phyloP scores from a whole-genome alignment of 2,113 vertebrate genomes.

The Phaethornis superciliosus region DNA sequence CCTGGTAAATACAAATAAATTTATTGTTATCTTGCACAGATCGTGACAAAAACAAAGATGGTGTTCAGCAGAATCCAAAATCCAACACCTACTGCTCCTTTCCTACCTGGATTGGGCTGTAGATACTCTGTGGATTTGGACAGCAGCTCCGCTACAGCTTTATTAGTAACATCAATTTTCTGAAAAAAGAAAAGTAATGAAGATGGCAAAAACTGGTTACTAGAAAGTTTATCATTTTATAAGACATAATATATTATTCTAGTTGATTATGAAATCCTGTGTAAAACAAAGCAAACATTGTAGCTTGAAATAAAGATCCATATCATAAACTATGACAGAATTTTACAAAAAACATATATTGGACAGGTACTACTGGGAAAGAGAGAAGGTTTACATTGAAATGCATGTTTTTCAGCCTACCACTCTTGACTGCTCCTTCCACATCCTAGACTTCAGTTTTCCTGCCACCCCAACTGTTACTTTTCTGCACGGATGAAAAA shows the following conservation, averaged over 20 bases:
- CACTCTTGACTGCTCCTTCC: background rate
- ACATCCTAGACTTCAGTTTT: background rate
- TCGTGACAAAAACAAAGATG: background rate
- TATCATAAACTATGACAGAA: background rate
- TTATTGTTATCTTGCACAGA: background rate
- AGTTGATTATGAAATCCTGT: background rate
- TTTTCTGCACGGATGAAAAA: background rate
- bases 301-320: background rate
- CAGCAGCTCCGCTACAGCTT: conserved; percentile 89
- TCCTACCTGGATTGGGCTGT: conserved; percentile 81
- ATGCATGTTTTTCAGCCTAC: background rate
- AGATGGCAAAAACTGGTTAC: background rate
- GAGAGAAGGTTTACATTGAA: background rate
- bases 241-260: background rate
- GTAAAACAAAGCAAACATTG: background rate
- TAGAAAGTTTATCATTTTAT: background rate
- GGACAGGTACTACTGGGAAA: background rate
- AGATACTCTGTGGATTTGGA: conserved; percentile 94
- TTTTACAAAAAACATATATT: background rate
- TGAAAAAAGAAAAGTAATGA: conserved; percentile 62
- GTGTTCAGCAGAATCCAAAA: background rate
- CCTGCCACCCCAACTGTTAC: background rate
- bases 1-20: background rate
- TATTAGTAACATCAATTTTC: conserved; percentile 96
- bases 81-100: background rate